phyloP scores from a whole-genome alignment of 2,888 invertebrate genomes.

The Hyposoter didymator region DNA sequence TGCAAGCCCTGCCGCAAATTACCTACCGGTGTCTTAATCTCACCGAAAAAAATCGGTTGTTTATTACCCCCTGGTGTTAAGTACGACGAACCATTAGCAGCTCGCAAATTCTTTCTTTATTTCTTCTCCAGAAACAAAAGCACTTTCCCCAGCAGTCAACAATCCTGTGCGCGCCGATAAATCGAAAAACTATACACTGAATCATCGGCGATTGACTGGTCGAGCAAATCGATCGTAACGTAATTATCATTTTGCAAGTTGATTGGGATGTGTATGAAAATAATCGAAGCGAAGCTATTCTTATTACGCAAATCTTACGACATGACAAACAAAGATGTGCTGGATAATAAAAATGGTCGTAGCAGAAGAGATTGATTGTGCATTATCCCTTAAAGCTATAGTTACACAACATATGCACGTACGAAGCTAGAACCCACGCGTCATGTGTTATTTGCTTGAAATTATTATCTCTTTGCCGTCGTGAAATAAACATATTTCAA shows the following conservation, averaged over 20 bases:
- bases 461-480: slow-evolving; percentile 2
- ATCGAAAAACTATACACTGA: neutral
- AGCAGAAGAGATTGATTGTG: slow-evolving; percentile 29
- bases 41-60: slow-evolving; percentile 75
- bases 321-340: neutral
- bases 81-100: slow-evolving; percentile 57
- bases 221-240: neutral
- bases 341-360: neutral
- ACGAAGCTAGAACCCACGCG: slow-evolving; percentile 27
- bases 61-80: slow-evolving; percentile 71
- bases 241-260: neutral
- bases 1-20: slow-evolving; percentile 75
- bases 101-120: slow-evolving; percentile 29
- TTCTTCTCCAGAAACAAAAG: slow-evolving; percentile 10
- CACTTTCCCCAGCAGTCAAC: slow-evolving; percentile 1
- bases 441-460: slow-evolving; percentile 21
- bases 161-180: neutral
- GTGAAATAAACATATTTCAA: slow-evolving; percentile 44
- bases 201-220: no score
- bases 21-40: slow-evolving; percentile 81
- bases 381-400: slow-evolving; percentile 33
- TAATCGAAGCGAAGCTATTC: neutral
- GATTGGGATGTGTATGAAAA: neutral
- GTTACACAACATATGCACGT: slow-evolving; percentile 26
- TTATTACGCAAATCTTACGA: neutral